Base-by-base conservation (phyloP, 2,113 vertebrate species). In the Platycercus adscitus region DNA sequence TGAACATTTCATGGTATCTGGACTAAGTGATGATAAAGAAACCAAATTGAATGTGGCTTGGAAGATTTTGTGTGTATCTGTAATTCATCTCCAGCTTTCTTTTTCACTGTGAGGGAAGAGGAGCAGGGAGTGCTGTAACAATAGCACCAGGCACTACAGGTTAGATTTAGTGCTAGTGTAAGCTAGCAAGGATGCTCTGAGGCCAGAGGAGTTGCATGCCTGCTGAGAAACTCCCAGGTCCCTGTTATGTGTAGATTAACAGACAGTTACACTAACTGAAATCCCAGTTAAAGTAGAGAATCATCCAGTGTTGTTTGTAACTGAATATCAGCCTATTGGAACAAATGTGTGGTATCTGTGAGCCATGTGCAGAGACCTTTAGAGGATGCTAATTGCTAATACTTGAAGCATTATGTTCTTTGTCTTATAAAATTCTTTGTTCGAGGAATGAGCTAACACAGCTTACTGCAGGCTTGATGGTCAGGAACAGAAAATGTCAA, bases 1-100 rank as follows among this genome's bases (percentile, higher is more conserved):
- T 82, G 77, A 92, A 68, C 58, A 19, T 85, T 95, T 95, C 44
- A 31, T 65, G 86, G 81, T 90, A 95, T 91, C 94, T 94, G 97
- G 88, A 91, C 84, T 93, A 78, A 95, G 84, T 86, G 88, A 93
- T 94, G 87, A 93, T 94, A 94, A 94, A 92, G 88, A 81, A 95
- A 81, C 72, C 23, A 94, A 96, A 96, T 26, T 93, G 92, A 76
- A 90, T 96, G 89, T 96, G 95, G 71, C 94, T 95, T 95, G 91
- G 90, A 95, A 92, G 89, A 91, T 86, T 92, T 96, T 89, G 73
- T 58, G 83, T 86, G 91, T 93, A 95, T 95, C 91, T 96, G 94
- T 87, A 79, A 95, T 86, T 94, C 73, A 96, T 95, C 93, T 89
- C 33, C n/a, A 37, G 39, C 10, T 90, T 82, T 49, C 41, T 89